Percentiles rank a stretch among this genome's conserved stretches.
These are phyloP conservation scores for Cairina moschata DNA, from an alignment of 2,113 vertebrate species.

Conservation along the genomic window DNA sequence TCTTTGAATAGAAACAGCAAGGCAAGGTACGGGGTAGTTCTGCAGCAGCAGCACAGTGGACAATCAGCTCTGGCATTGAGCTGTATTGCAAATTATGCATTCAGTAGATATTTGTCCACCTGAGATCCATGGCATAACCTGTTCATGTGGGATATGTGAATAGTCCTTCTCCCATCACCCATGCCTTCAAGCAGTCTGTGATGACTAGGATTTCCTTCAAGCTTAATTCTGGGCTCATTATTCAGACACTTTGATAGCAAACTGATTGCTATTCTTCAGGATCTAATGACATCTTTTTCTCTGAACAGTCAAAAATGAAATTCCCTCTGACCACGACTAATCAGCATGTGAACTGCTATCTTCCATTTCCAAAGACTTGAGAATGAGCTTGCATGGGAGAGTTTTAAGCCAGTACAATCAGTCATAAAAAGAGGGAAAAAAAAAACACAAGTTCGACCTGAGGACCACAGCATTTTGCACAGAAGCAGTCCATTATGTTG, in stretches of 20 bases:
- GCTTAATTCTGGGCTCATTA: neutral
- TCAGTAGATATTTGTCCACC: neutral
- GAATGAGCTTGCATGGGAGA: neutral
- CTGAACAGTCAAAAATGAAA: neutral
- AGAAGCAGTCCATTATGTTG: neutral
- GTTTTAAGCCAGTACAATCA: neutral
- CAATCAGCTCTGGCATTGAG: neutral
- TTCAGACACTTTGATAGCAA: neutral
- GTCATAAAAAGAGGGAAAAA: neutral
- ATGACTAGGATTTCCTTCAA: neutral
- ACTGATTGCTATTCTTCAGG: neutral
- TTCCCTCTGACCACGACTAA: neutral
- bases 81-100: neutral
- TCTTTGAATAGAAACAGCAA: neutral
- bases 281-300: neutral
- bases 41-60: neutral
- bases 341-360: neutral
- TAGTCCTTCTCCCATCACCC: neutral
- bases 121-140: accelerated
- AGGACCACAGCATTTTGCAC: neutral
- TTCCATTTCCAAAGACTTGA: neutral
- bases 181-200: neutral
- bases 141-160: neutral
- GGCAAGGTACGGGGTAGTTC: too few relatives aligned
- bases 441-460: neutral